Percentiles rank a stretch among this genome's conserved stretches.
Conservation (phyloP, 1,140 invertebrate species). For the Bombus confusus region DNA sequence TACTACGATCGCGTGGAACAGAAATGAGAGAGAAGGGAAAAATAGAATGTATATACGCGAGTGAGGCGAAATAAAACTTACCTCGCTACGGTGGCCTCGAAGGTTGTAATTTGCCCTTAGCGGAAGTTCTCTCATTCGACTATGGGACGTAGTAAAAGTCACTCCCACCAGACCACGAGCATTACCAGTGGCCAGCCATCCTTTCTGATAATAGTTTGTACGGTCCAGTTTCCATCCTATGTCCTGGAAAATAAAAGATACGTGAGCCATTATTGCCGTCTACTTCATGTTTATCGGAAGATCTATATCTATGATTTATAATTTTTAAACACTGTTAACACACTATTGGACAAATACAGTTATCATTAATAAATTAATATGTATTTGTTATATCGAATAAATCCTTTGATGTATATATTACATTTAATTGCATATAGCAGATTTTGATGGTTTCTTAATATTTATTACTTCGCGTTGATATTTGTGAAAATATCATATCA, state of each 20-base stretch:
- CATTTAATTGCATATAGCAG: too few species aligned
- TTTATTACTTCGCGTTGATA: too few species aligned
- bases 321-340: background rate
- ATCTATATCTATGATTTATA: background rate
- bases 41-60: background rate
- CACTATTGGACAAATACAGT: background rate
- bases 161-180: slow-evolving; percentile 96
- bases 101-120: slow-evolving; percentile 98
- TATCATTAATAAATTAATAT: too few species aligned
- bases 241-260: slow-evolving; percentile 85
- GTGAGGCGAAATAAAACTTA: slow-evolving; percentile 81
- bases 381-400: too few species aligned
- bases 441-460: too few species aligned
- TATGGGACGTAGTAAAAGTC: slow-evolving; percentile 97
- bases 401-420: too few species aligned
- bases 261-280: slow-evolving; percentile 27
- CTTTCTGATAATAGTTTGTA: slow-evolving; percentile 98
- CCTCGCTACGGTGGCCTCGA: slow-evolving; percentile 97
- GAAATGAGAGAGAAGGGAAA: background rate
- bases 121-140: slow-evolving; percentile 90
- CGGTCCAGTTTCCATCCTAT: slow-evolving; percentile 97
- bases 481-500: too few species aligned
- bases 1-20: background rate
- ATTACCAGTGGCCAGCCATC: slow-evolving; percentile 98
- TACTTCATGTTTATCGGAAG: background rate